These are phyloP conservation scores for Petrosia ficiformis DNA, from an alignment of 37 sponge, comb jelly and placozoan species.

Conservation along the genomic window DNA sequence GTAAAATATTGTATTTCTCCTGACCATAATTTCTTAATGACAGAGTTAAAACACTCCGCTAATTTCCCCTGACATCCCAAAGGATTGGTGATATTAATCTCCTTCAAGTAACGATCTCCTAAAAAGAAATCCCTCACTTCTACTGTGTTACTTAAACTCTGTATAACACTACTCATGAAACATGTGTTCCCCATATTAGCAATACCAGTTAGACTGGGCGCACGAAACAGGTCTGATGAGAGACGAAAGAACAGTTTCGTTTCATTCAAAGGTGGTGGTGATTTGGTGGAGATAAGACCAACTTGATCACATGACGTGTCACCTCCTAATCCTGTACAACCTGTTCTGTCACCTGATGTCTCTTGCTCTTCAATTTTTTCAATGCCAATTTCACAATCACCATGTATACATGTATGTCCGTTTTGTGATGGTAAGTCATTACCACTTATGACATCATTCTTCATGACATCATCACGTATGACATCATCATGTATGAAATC, in stretches of 20 bases:
- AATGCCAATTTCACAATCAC: no score
- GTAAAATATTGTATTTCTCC: constrained; percentile 39
- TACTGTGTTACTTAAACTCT: constrained; percentile 59
- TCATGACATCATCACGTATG: neutral
- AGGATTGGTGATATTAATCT: constrained; percentile 71
- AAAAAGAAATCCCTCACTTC: constrained; percentile 52
- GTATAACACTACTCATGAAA: constrained; percentile 74
- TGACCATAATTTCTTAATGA: constrained; percentile 65
- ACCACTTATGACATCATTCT: neutral
- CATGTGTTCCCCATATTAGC: constrained; percentile 75
- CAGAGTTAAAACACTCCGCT: constrained; percentile 40
- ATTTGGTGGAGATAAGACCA: neutral
- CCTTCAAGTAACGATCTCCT: constrained; percentile 26
- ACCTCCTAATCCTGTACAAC: no score
- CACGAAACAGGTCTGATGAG: constrained; percentile 2
- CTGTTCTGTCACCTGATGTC: no score
- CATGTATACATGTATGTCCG: no score
- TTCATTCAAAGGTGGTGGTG: neutral
- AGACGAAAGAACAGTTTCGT: neutral
- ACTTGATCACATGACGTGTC: no score
- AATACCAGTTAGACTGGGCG: constrained; percentile 55
- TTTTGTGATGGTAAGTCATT: no score
- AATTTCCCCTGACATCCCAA: constrained; percentile 76
- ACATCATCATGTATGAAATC: neutral
- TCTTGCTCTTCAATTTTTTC: no score